Conservation (phyloP, 2,888 invertebrate species). For the Ophioninae sp. region DNA sequence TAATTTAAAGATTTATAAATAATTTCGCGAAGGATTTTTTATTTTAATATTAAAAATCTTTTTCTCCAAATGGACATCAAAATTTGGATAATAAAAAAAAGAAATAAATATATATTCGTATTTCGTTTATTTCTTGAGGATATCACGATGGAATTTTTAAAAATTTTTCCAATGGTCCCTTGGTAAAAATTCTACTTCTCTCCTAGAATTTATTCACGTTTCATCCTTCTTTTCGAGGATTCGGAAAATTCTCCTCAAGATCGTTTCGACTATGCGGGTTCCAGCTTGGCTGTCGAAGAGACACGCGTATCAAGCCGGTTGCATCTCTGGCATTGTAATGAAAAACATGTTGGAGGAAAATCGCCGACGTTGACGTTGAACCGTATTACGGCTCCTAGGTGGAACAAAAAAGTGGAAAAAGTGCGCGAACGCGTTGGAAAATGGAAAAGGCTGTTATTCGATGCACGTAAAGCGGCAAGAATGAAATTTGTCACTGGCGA, state of each 20-base stretch:
- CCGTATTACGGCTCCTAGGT: slow-evolving; percentile 22
- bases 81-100: too few relatives aligned
- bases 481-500: slow-evolving; percentile 73
- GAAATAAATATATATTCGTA: too few relatives aligned
- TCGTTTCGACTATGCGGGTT: neutral
- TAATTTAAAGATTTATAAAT: too few relatives aligned
- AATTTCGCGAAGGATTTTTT: too few relatives aligned
- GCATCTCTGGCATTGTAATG: slow-evolving; percentile 24
- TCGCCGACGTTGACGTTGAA: slow-evolving; percentile 35
- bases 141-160: too few relatives aligned
- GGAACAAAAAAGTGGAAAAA: slow-evolving; percentile 10
- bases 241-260: neutral
- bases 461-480: slow-evolving; percentile 72
- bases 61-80: too few relatives aligned
- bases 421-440: slow-evolving; percentile 10
- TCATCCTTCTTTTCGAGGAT: neutral
- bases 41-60: too few relatives aligned
- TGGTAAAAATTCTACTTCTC: neutral
- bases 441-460: slow-evolving; percentile 65
- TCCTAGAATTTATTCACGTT: neutral
- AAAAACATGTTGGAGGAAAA: slow-evolving; percentile 31
- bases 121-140: too few relatives aligned
- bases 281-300: neutral
- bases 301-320: neutral
- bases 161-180: too few relatives aligned